Percentiles rank a stretch among this genome's conserved stretches.
phyloP scores from a whole-genome alignment of 2,888 invertebrate species.

The Limnephilus marmoratus region DNA sequence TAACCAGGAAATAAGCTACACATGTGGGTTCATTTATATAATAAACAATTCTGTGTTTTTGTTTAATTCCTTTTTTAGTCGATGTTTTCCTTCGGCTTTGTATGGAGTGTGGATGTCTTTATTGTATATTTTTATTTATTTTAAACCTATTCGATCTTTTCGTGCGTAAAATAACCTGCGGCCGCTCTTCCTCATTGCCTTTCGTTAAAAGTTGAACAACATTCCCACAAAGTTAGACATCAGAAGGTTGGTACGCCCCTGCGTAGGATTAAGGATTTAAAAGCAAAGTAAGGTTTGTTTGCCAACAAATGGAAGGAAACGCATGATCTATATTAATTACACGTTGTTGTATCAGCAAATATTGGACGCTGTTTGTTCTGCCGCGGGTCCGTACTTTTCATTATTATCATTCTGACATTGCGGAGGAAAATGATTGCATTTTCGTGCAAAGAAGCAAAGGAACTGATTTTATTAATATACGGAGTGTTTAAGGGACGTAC shows the following conservation, averaged over 20 bases:
- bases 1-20: too few species aligned
- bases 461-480: not conserved
- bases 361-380: constrained; percentile 40
- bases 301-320: constrained; percentile 61
- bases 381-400: not conserved
- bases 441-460: not conserved
- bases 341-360: constrained; percentile 58
- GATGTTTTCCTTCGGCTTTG: too few species aligned
- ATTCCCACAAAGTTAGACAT: not conserved
- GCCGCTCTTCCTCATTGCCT: not conserved
- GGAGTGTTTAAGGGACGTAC: too few species aligned
- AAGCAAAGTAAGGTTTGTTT: constrained; percentile 62
- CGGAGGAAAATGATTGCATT: not conserved
- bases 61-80: too few species aligned
- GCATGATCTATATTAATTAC: constrained; percentile 62
- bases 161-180: not conserved
- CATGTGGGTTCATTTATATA: too few species aligned
- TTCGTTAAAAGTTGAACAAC: not conserved
- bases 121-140: too few species aligned
- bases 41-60: too few species aligned
- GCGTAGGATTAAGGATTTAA: constrained; percentile 51
- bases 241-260: not conserved
- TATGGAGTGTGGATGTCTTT: too few species aligned
- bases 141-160: too few species aligned
- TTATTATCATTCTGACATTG: constrained; percentile 16